Conservation (phyloP, 1,140 invertebrate species). For the Manduca sexta region DNA sequence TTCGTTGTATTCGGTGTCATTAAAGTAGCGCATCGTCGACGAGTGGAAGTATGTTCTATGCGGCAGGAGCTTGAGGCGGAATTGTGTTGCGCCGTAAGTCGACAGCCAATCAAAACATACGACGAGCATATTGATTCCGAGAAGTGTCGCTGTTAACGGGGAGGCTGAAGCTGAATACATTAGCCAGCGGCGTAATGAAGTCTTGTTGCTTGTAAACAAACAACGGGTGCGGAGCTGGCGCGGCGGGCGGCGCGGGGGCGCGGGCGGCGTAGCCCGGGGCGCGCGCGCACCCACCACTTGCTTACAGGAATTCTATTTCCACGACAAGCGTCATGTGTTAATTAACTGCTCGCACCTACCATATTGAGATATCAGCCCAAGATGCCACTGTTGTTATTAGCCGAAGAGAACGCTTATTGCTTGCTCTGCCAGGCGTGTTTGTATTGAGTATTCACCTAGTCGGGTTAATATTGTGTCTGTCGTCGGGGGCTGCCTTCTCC, state of each 20-base stretch:
- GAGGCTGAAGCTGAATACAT: constrained; percentile 72
- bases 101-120: constrained; percentile 71
- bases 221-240: constrained; percentile 33
- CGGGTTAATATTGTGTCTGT: constrained; percentile 9
- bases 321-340: constrained; percentile 70
- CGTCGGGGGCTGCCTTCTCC: background rate
- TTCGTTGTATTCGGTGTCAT: constrained; percentile 69
- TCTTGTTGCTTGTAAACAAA: constrained; percentile 72
- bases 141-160: constrained; percentile 73
- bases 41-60: constrained; percentile 48
- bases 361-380: constrained; percentile 68
- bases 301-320: constrained; percentile 72
- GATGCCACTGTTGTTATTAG: constrained; percentile 70
- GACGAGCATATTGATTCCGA: constrained; percentile 72
- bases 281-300: constrained; percentile 40
- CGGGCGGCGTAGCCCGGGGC: constrained; percentile 31
- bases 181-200: constrained; percentile 72
- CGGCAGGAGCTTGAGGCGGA: constrained; percentile 29
- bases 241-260: constrained; percentile 13
- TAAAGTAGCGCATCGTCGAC: constrained; percentile 37
- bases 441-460: constrained; percentile 24
- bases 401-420: constrained; percentile 65
- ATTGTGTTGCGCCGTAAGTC: constrained; percentile 30
- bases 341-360: constrained; percentile 69
- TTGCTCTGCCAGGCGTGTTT: constrained; percentile 28